These are phyloP conservation scores for Zygaena filipendulae DNA, from an alignment of 2,888 invertebrate genomes.

Conservation along the genomic window DNA sequence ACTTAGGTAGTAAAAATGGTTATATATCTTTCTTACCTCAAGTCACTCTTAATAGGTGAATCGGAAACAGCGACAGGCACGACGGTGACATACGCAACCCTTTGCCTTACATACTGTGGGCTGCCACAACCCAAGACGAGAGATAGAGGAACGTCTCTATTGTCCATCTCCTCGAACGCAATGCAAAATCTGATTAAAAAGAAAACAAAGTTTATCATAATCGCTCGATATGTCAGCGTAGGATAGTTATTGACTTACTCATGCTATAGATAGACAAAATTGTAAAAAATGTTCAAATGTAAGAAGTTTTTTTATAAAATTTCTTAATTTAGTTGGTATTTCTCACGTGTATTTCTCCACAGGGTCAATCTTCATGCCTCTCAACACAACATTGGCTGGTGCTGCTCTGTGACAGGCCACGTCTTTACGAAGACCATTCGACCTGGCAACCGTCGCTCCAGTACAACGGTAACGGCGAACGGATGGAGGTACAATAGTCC, in stretches of 20 bases:
- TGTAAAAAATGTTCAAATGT: no score
- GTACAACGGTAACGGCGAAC: constrained; percentile 45
- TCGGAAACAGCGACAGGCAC: constrained; percentile 34
- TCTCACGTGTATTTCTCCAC: constrained; percentile 50
- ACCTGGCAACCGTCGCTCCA: constrained; percentile 45
- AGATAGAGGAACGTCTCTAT: constrained; percentile 62
- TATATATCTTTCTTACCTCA: constrained; percentile 37
- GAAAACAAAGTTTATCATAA: no score
- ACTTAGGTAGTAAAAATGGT: no score
- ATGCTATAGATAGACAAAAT: no score
- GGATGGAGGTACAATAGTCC: constrained; percentile 45
- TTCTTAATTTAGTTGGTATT: no score
- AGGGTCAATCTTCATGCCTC: constrained; percentile 51
- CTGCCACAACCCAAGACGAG: constrained; percentile 70
- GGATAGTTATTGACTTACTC: no score
- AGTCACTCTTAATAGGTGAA: constrained; percentile 24
- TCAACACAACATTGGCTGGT: constrained; percentile 42
- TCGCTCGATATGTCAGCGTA: not conserved
- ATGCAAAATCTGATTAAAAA: constrained; percentile 68
- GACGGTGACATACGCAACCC: constrained; percentile 37
- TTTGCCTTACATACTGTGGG: constrained; percentile 37
- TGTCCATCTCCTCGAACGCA: constrained; percentile 73
- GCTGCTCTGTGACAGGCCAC: constrained; percentile 52
- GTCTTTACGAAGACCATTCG: constrained; percentile 44
- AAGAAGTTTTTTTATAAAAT: no score